phyloP scores from a whole-genome alignment of 2,113 vertebrate genomes.

The Equus quagga region DNA sequence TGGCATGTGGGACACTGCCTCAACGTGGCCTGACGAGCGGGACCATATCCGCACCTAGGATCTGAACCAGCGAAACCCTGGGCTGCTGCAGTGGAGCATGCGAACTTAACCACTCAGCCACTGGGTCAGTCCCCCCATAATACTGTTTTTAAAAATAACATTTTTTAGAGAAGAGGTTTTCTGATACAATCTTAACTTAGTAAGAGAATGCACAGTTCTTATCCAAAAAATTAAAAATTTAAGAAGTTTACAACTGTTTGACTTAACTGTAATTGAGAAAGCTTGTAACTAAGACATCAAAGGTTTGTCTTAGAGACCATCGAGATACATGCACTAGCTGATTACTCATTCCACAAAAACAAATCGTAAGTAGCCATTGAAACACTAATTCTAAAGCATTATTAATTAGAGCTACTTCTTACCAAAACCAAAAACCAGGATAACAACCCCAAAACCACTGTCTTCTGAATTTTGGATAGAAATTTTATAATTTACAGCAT shows the following conservation, averaged over 20 bases:
- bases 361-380: background rate
- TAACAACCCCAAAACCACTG: background rate
- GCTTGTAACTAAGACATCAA: background rate
- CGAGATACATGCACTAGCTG: background rate
- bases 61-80: too few species aligned
- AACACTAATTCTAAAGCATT: background rate
- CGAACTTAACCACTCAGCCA: too few species aligned
- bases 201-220: background rate
- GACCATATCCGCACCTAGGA: too few species aligned
- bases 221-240: background rate
- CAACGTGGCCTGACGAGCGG: too few species aligned
- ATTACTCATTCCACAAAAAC: background rate
- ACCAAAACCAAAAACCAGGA: background rate
- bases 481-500: slow-evolving; percentile 18
- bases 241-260: background rate
- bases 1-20: too few species aligned
- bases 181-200: background rate
- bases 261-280: background rate
- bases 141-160: background rate
- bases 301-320: background rate
- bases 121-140: background rate
- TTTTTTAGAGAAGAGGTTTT: slow-evolving; percentile 8
- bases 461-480: background rate
- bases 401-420: background rate
- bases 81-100: too few species aligned